Base-by-base conservation (phyloP, 1,140 invertebrate genomes). In the Antheraea pernyi region DNA sequence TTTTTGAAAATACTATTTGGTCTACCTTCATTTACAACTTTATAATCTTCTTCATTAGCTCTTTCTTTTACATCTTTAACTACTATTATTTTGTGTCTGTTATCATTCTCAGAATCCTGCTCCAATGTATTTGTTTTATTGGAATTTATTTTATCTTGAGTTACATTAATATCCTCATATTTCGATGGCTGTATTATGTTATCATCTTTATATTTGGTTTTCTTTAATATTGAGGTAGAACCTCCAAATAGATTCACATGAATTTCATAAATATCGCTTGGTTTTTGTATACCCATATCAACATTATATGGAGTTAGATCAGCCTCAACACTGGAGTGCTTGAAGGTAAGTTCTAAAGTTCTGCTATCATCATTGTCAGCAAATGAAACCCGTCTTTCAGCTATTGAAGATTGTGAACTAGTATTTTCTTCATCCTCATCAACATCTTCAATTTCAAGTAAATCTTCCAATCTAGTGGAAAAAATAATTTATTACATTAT, bases 141-240 rank as follows among this genome's bases (percentile, higher is more conserved):
- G 18, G 9, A 18, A 37, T 61, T 30, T 30, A 6, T 65, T 36
- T 7, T 36, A 42, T 11, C 7, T 11, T 42, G 39, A 42, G 7
- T 8, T 42, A 42, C 39, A 42, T 8, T 11, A 42, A 42, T 7
- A 42, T 42, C 39, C 7, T 42, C 7, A 9, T 8, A 9, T 42
- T 42, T 42, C 7, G 39, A 42, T 65, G 8, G 37, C 67, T 70
- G 53, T 8, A 19, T 37, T 36, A 61, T 58, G 22, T 59, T 30
- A 59, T 36, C 18, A 39, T 36, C 36, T 19, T 66, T 59, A 80
- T 82, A 86, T 70, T 88, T 90, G 2, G 81, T 78, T 76, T 92
- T 92, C 73, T 88, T 92, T 39, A 92, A 79, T 70, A 92, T 92
- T 10, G 92, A 88, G 71, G 78, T 88, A n/a, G 82, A 80, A 76